Base-by-base conservation (phyloP, 1,140 invertebrate species). In the Neodiprion lecontei region DNA sequence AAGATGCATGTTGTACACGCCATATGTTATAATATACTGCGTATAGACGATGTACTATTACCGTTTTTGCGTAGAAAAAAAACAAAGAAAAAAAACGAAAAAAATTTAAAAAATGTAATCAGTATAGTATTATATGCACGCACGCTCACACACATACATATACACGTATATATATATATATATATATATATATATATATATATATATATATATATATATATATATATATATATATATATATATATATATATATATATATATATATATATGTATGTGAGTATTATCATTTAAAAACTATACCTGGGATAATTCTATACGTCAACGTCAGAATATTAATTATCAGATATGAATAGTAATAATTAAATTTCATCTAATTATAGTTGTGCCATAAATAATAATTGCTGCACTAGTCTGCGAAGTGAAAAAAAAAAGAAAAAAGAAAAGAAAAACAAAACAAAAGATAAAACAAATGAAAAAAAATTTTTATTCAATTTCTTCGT, bases 381-480 rank as follows among this genome's bases (percentile, higher is more conserved):
- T 72, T 72, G 71, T 72, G 71, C 71, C 5, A 66, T 53, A 72
- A 7, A 61, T 48, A 53, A 23, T 50, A 49, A 65, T 65, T 65
- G 50, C 48, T 72, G 11, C n/a, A 61, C 47, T 7, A 21, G 21
- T 68, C 10, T 12, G 7, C 67, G 11, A 14, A 9, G n/a, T 8
- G 67, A n/a, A 17, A 65, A 72, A 12, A 23, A 61, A 14, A 66
- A 9, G 21, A 66, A 65, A 66, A 40, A 72, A 66, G 65, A 72
- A 40, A 66, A 72, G 67, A 40, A 17, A 65, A 72, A 65, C 23
- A 12, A 23, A 61, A 14, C 7, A 12, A 61, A 28, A 28, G 21
- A 72, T n/a, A 8, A 66, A 66, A 10, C 28, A 66, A 65, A 66
- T 48, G 67, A 66, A 72, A 72, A 40, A 66, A 72, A 72, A 67